phyloP scores from a whole-genome alignment of 2,113 vertebrate genomes.

The Cottus gobio region DNA sequence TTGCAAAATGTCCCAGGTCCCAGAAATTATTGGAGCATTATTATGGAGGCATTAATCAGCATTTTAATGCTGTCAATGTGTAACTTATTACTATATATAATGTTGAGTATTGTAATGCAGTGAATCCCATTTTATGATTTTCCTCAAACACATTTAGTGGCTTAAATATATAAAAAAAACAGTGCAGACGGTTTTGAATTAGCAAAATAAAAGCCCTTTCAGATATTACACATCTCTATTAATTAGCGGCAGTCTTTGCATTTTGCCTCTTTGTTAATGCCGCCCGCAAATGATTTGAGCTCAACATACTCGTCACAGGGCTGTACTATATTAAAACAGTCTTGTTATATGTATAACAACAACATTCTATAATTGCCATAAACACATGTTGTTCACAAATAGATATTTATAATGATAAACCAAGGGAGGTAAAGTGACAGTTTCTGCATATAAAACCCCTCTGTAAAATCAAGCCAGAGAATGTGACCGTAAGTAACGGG shows the following conservation, averaged over 20 bases:
- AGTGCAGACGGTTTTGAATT: constrained; percentile 9
- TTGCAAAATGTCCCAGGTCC: background rate
- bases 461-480: background rate
- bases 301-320: constrained; percentile 21
- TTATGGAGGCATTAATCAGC: background rate
- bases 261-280: constrained; percentile 35
- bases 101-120: background rate
- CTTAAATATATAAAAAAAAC: background rate
- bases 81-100: background rate
- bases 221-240: constrained; percentile 52
- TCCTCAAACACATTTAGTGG: background rate
- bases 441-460: background rate
- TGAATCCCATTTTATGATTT: background rate
- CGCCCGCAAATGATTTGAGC: constrained; percentile 16
- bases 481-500: background rate
- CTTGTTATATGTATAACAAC: background rate
- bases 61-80: background rate
- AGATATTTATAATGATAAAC: background rate
- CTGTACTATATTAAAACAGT: background rate
- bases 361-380: background rate
- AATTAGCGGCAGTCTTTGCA: constrained; percentile 62
- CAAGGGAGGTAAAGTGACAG: background rate
- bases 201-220: constrained; percentile 41
- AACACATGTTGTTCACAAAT: background rate
- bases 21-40: background rate